These are phyloP conservation scores for Patella pellucida DNA, from an alignment of 2,888 invertebrate species.

Conservation along the genomic window DNA sequence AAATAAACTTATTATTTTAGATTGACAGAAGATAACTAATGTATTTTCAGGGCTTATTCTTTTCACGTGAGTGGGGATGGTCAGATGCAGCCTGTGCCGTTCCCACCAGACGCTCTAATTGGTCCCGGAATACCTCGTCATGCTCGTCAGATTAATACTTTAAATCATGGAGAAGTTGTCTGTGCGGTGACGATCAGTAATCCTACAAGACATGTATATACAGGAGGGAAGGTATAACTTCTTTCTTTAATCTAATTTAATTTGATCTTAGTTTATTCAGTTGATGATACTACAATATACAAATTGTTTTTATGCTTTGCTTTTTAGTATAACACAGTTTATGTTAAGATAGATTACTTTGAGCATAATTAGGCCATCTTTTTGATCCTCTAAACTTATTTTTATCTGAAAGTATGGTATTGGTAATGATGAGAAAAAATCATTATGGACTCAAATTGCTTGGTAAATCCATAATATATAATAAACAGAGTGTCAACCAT, in stretches of 20 bases:
- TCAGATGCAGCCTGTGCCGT: constrained; percentile 84
- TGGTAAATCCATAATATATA: too few relatives aligned
- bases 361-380: too few relatives aligned
- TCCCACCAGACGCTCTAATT: constrained; percentile 92
- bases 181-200: constrained; percentile 94
- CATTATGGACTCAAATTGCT: too few relatives aligned
- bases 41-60: constrained; percentile 84
- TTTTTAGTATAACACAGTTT: too few relatives aligned
- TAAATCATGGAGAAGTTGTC: constrained; percentile 96
- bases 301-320: too few relatives aligned
- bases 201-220: constrained; percentile 77
- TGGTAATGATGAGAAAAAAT: too few relatives aligned
- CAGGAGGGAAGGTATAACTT: constrained; percentile 84
- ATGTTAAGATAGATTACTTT: too few relatives aligned
- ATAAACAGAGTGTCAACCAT: too few relatives aligned
- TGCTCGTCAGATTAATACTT: constrained; percentile 88
- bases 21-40: not conserved
- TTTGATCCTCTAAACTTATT: too few relatives aligned
- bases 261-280: not conserved
- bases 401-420: too few relatives aligned
- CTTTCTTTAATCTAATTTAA: not conserved
- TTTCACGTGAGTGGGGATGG: constrained; percentile 84
- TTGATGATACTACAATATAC: not conserved
- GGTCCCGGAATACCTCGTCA: constrained; percentile 93
- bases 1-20: too few relatives aligned